Conservation (phyloP, 2,113 vertebrate genomes). For the Xyliphius kryptos region DNA sequence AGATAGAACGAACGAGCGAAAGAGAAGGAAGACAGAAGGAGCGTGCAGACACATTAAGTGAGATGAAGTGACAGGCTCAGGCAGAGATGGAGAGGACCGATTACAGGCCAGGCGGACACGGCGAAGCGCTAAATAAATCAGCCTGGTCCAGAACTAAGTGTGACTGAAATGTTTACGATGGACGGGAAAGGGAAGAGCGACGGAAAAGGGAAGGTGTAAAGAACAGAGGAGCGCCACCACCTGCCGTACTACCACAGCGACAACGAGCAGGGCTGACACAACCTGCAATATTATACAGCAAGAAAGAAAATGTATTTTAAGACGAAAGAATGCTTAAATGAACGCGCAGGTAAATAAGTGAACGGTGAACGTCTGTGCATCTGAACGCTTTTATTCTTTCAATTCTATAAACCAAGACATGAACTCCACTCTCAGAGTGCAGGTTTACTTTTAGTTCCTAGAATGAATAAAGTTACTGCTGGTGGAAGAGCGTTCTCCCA, state of each 20-base stretch:
- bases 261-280: too few relatives aligned
- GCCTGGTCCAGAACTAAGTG: constrained; percentile 42
- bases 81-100: constrained; percentile 46
- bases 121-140: constrained; percentile 54
- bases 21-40: constrained; percentile 17
- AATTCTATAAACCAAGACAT: too few relatives aligned
- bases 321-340: too few relatives aligned
- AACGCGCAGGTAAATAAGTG: too few relatives aligned
- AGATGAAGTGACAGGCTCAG: constrained; percentile 43
- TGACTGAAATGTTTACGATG: constrained; percentile 58
- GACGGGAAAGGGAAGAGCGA: constrained; percentile 10
- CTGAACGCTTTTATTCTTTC: too few relatives aligned
- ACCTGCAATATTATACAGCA: constrained; percentile 2
- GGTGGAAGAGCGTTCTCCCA: too few relatives aligned
- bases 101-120: constrained; percentile 46
- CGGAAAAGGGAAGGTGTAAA: background rate
- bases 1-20: background rate
- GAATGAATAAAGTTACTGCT: too few relatives aligned
- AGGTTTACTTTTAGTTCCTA: too few relatives aligned
- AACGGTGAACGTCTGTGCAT: too few relatives aligned
- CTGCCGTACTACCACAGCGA: background rate
- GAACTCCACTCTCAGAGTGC: too few relatives aligned
- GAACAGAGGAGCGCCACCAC: background rate
- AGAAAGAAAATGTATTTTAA: background rate
- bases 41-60: constrained; percentile 34